These are phyloP conservation scores for Ophthalmolycus amberensis DNA, from an alignment of 2,113 vertebrate genomes.

Conservation along the genomic window DNA sequence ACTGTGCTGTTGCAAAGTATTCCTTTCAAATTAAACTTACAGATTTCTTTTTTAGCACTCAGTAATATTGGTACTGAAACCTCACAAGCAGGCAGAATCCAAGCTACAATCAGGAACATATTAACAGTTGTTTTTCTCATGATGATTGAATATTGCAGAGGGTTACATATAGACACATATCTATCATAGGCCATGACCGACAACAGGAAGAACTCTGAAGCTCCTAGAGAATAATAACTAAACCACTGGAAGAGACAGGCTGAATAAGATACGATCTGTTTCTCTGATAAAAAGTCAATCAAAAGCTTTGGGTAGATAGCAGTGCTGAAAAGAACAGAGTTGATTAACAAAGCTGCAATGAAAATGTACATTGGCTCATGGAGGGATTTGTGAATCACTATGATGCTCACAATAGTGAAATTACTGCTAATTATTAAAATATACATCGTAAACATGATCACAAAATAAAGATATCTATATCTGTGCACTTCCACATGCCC, in stretches of 20 bases:
- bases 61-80: too few species aligned
- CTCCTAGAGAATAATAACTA: neutral
- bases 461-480: slow-evolving; percentile 35
- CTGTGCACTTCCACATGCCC: neutral
- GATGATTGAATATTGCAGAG: too few species aligned
- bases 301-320: neutral
- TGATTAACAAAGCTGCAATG: slow-evolving; percentile 7
- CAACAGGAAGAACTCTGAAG: slow-evolving; percentile 10
- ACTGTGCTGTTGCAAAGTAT: too few species aligned
- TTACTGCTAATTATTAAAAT: slow-evolving; percentile 26
- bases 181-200: slow-evolving; percentile 36
- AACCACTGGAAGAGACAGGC: slow-evolving; percentile 21
- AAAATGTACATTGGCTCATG: slow-evolving; percentile 32
- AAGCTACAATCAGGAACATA: too few species aligned
- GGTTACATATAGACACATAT: slow-evolving; percentile 33
- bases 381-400: slow-evolving; percentile 7
- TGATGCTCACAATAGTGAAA: slow-evolving; percentile 10
- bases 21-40: too few species aligned
- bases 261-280: slow-evolving; percentile 8
- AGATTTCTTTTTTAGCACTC: too few species aligned
- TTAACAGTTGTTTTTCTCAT: too few species aligned
- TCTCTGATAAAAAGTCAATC: slow-evolving; percentile 12
- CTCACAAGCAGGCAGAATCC: too few species aligned
- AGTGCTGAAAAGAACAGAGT: neutral
- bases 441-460: slow-evolving; percentile 14